Evolutionary conservation across 2,888 invertebrate species (phyloP), one percentile per base, ranked within the genome.

Genomic region (Norana najaformis): DNA sequence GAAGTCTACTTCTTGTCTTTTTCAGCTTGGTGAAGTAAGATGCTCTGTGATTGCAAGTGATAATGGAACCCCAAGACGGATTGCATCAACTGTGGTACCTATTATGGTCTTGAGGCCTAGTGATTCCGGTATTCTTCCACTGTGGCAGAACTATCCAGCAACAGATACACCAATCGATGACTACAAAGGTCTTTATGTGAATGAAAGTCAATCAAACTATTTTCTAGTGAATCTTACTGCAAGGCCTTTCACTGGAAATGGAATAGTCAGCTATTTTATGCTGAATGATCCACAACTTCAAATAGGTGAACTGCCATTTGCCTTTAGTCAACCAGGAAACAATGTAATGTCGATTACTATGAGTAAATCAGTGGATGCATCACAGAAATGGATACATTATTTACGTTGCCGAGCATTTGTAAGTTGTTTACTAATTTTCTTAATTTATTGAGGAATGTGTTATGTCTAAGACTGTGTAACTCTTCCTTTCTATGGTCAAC

Each of bases 381-480:
- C 85, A 23, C n/a, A 37, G n/a, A 36, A 34, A 34, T 83, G 89
- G 36, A 83, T 88, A 30, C 85, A 47, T 20, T 88, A 47, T 20
- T 47, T 90, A n/a, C 39, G 90, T 34, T 89, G 89, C 89, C 35
- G 90, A 88, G 90, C 90, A 30, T 90, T 90, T n/a, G 90, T 90
- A 30, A 39, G 90, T 88, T 37, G n/a, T 30, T 37, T 69, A 13
- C 30, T 16, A n/a, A 69, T n/a, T 69, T 8, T 69, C 30, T n/a
- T 69, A 30, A 23, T 30, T 23, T 53, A 53, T 30, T 53, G 30
- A 69, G 69, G 47, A 69, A 30, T n/a, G 30, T 69, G 41, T 30
- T 69, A n/a, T 69, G 8, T 16, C 47, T 69, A 69, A n/a, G n/a
- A n/a, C n/a, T n/a, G n/a, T n/a, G n/a, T n/a, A n/a, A n/a, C 69